phyloP scores from a whole-genome alignment of 2,113 vertebrate genomes.

The Helogale parvula region DNA sequence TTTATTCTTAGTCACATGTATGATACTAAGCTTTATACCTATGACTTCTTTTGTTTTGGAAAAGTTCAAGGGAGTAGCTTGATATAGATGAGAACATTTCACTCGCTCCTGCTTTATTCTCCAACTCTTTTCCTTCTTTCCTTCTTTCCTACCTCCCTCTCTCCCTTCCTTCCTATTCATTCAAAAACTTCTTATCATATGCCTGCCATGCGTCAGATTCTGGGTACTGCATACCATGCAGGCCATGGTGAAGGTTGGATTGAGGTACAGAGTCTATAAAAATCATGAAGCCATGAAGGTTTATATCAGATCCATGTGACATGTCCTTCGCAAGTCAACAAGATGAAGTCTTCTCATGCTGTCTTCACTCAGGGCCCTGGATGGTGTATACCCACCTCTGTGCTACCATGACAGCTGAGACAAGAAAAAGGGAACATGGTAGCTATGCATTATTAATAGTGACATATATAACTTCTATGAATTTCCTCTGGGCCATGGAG shows the following conservation, averaged over 20 bases:
- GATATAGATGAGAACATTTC: background rate
- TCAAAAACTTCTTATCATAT: background rate
- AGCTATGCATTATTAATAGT: background rate
- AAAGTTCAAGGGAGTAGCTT: background rate
- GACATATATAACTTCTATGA: background rate
- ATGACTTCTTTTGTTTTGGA: background rate
- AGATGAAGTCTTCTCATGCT: too few species aligned
- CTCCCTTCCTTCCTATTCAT: background rate
- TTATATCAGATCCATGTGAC: background rate
- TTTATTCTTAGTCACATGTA: background rate
- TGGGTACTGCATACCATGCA: too few species aligned
- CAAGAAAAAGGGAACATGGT: background rate
- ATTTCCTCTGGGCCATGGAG: background rate
- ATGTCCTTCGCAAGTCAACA: background rate
- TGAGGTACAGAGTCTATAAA: background rate
- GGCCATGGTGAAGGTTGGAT: background rate
- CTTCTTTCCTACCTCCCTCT: background rate
- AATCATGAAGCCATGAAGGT: background rate
- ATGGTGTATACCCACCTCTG: too few species aligned
- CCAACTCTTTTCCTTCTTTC: background rate
- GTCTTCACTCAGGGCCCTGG: too few species aligned
- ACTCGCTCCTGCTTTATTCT: background rate
- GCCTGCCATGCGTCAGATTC: background rate
- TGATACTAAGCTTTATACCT: background rate
- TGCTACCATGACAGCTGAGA: background rate